These are phyloP conservation scores for Sitta europaea DNA, from an alignment of 2,113 vertebrate genomes.

Conservation along the genomic window DNA sequence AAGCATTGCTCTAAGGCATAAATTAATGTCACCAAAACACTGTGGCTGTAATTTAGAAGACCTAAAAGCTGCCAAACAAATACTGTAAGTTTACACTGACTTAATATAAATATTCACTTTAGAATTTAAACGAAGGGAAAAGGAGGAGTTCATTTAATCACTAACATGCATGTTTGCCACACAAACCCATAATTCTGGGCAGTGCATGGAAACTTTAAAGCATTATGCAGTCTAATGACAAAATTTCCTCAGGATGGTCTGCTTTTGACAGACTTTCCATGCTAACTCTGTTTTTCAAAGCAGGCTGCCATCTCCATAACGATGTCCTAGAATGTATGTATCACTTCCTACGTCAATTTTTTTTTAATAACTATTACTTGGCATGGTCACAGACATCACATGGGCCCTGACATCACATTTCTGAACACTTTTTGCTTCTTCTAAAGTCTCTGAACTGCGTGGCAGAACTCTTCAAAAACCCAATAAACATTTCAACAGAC, in stretches of 20 bases:
- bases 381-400: neutral
- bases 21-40: neutral
- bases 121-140: neutral
- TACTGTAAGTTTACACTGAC: neutral
- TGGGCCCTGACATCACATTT: neutral
- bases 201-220: constrained; percentile 30
- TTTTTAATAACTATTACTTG: neutral
- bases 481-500: neutral
- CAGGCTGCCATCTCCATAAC: constrained; percentile 34
- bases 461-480: neutral
- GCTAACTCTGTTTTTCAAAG: constrained; percentile 33
- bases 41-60: neutral
- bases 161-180: neutral
- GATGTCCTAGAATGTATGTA: neutral
- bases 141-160: neutral
- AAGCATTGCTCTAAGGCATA: neutral
- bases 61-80: neutral
- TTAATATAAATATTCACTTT: neutral
- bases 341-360: neutral
- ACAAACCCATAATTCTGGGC: neutral
- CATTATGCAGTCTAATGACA: neutral
- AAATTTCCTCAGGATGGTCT: constrained; percentile 2
- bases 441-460: neutral
- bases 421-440: neutral
- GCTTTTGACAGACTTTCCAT: neutral